These are phyloP conservation scores for Papilio dardanus DNA, from an alignment of 1,140 invertebrate genomes.

Conservation along the genomic window DNA sequence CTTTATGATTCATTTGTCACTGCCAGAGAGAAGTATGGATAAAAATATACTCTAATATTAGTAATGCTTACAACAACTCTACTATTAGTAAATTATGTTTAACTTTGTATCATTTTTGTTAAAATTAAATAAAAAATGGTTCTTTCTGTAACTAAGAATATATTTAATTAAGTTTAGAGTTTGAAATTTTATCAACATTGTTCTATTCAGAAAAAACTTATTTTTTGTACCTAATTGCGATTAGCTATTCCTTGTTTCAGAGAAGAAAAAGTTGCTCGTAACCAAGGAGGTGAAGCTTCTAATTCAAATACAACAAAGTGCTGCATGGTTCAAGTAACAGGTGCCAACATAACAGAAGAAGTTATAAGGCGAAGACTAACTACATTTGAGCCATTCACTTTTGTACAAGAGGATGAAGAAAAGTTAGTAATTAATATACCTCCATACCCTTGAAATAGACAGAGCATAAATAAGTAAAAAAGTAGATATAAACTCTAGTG, in stretches of 20 bases:
- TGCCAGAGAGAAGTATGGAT: constrained; percentile 84
- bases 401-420: constrained; percentile 69
- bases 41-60: not conserved
- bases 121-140: too few species aligned
- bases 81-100: too few species aligned
- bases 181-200: not conserved
- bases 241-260: constrained; percentile 52
- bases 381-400: constrained; percentile 74
- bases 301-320: constrained; percentile 48
- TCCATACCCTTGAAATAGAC: not conserved
- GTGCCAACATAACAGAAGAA: constrained; percentile 81
- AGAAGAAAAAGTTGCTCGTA: constrained; percentile 63
- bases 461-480: not conserved
- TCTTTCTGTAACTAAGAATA: too few species aligned
- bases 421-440: constrained; percentile 50
- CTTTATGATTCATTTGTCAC: constrained; percentile 95
- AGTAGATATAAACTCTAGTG: too few species aligned
- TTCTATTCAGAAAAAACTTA: not conserved
- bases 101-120: too few species aligned
- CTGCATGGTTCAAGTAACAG: constrained; percentile 60
- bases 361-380: constrained; percentile 73
- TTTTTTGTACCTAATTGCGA: too few species aligned
- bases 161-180: too few species aligned
- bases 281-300: constrained; percentile 45
- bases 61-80: not conserved